A percentile compares a stretch with the other conserved stretches of the same genome.
Evolutionary conservation across 2,113 vertebrate genomes (phyloP).

Genomic region (Paratilapia polleni): DNA sequence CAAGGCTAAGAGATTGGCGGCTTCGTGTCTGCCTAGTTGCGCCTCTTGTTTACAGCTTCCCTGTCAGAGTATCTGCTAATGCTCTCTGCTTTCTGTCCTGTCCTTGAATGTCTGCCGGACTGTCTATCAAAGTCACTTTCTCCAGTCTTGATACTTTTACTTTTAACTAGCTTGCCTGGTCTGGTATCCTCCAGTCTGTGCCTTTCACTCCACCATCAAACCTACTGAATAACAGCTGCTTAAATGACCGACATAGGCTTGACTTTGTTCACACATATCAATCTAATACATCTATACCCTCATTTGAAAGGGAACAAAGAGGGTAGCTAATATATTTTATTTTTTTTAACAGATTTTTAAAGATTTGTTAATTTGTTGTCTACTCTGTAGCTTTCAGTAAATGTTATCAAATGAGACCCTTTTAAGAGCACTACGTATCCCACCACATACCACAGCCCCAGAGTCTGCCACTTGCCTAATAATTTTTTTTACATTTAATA

Average conservation of each 20-base stretch:
- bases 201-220: neutral
- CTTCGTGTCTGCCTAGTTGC: fast-evolving
- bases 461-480: no score
- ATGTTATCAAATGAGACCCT: no score
- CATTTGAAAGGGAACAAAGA: neutral
- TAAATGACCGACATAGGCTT: neutral
- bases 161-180: neutral
- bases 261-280: neutral
- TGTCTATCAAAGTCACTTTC: neutral
- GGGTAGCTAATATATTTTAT: neutral
- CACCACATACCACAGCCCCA: no score
- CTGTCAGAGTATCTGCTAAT: neutral
- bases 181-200: neutral
- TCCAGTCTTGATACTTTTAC: neutral
- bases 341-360: neutral
- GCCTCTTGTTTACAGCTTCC: neutral
- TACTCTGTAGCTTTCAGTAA: neutral
- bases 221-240: neutral
- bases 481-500: no score
- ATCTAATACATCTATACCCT: neutral
- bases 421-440: no score
- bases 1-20: neutral
- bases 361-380: neutral
- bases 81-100: neutral
- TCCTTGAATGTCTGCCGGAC: neutral